A percentile compares a stretch with the other conserved stretches of the same genome.
These are phyloP conservation scores for rat (Rattus norvegicus) DNA, from an alignment of 2,113 vertebrate species.

Conservation along the genomic window GRCr8 NC_086022.1:52393501-52394000, in stretches of 20 bases:
- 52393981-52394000: not conserved
- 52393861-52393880: not conserved
- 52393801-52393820: not conserved
- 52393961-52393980: not conserved
- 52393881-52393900: not conserved
- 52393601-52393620: not conserved
- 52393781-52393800: not conserved
- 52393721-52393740: slow-evolving; percentile 25
- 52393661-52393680: not conserved
- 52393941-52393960: not conserved
- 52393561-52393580: not conserved
- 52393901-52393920: not conserved
- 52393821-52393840: not conserved
- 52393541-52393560: not conserved
- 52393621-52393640: not conserved
- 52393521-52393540: not conserved
- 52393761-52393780: not conserved
- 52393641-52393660: not conserved
- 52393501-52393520: not conserved
- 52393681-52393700: too few species aligned
- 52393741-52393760: not conserved
- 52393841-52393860: not conserved
- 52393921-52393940: not conserved
- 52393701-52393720: not conserved
- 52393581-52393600: not conserved